phyloP scores from a whole-genome alignment of 2,888 invertebrate species.

The Volucella inflata region DNA sequence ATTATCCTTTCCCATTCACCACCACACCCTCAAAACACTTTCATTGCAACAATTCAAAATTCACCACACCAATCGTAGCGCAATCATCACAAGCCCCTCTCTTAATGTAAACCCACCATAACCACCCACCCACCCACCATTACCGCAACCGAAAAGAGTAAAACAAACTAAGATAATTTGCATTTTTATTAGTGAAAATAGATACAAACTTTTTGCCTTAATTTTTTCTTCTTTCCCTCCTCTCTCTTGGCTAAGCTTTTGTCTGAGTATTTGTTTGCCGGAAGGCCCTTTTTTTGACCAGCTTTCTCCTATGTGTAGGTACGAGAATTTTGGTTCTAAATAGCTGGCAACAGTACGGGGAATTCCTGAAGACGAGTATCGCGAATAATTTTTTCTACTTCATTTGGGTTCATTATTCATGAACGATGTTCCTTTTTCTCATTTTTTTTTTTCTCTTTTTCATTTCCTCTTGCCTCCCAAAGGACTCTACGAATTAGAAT shows the following conservation, averaged over 20 bases:
- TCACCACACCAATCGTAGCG: constrained; percentile 72
- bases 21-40: neutral
- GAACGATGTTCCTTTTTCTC: constrained; percentile 17
- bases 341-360: constrained; percentile 3
- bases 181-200: constrained; percentile 62
- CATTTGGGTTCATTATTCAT: constrained; percentile 66
- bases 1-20: constrained; percentile 28
- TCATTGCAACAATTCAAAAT: constrained; percentile 76
- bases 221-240: constrained; percentile 47
- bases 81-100: constrained; percentile 73
- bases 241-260: constrained; percentile 1
- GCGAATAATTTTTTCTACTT: constrained; percentile 51
- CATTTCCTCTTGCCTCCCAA: constrained; percentile 3
- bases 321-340: neutral
- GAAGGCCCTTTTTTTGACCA: constrained; percentile 13
- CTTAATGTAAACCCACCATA: constrained; percentile 28
- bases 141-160: constrained; percentile 63
- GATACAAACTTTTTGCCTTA: constrained; percentile 28
- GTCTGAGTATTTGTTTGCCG: constrained; percentile 6
- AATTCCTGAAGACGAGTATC: constrained; percentile 52
- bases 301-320: constrained; percentile 16
- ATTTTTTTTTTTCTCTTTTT: constrained; percentile 13
- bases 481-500: neutral
- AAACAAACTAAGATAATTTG: constrained; percentile 51
- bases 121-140: constrained; percentile 57